Evolutionary conservation across 2,888 invertebrate genomes (phyloP), one percentile per base, ranked within the genome.

Genomic region (Phorcus lineatus): DNA sequence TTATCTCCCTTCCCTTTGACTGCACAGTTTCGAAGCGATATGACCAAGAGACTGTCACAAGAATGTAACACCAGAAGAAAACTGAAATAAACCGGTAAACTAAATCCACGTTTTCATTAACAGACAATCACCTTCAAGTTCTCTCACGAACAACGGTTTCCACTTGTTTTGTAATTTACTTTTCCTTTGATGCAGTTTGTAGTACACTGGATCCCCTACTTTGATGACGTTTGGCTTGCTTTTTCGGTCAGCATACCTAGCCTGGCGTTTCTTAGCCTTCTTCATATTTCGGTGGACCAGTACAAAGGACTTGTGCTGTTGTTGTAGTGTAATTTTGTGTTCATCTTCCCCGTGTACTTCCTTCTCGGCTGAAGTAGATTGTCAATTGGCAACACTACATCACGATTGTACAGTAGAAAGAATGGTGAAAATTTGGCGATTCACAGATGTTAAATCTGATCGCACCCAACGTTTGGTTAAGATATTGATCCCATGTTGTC

Each of bases 171-270:
- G 80, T 31, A 82, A 40, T 77, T 86, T 84, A 47, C 62, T 74
- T 70, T 80, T 76, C 24, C 54, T 74, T 53, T 77, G 66, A 78
- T 81, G 70, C 17, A 83, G 80, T 54, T 36, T 80, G 52, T 81
- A 85, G 22, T 76, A 83, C 0, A 85, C 84, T 13, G 84, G 78
- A 52, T 85, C 85, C 47, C 76, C 79, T 17, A 86, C 75, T 70
- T 84, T 22, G n/a, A n/a, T 67, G 82, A 79, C 19, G 57, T 62
- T 52, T 82, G 74, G 52, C 76, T 84, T 80, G 17, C 80, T 66
- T 13, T 57, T 77, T 24, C 53, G 80, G 77, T 86, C 47, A 16
- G 81, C 80, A 74, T 84, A 82, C 74, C 80, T 81, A 1, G 76
- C 77, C 70, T 82, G 83, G 80, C 80, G 67, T 31, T 74, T 74